phyloP scores from a whole-genome alignment of 2,888 invertebrate species.

The Petrophora chlorosata region DNA sequence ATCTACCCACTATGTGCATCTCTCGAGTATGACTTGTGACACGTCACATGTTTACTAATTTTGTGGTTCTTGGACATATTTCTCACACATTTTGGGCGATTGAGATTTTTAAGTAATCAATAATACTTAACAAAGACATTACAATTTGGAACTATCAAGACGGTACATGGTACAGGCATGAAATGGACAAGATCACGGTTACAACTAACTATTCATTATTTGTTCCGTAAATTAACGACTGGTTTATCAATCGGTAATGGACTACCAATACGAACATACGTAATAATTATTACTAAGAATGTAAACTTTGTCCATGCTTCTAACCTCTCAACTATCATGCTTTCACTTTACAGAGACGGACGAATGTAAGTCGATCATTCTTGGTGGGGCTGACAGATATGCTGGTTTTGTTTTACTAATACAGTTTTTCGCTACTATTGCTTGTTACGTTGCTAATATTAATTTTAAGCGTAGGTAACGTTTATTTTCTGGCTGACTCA shows the following conservation, averaged over 20 bases:
- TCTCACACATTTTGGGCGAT: too few species aligned
- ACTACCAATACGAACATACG: conserved; percentile 8
- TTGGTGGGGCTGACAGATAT: conserved; percentile 62
- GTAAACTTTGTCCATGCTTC: conserved; percentile 48
- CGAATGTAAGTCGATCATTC: conserved; percentile 79
- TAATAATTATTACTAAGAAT: conserved; percentile 8
- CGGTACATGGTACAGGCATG: conserved; percentile 8
- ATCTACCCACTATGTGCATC: too few species aligned
- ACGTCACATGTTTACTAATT: too few species aligned
- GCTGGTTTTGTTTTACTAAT: conserved; percentile 66
- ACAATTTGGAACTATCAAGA: too few species aligned
- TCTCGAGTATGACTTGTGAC: too few species aligned
- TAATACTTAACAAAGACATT: too few species aligned
- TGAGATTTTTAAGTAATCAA: too few species aligned
- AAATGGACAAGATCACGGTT: not conserved
- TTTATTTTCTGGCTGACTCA: not conserved
- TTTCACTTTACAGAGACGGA: conserved; percentile 82
- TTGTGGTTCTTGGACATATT: too few species aligned
- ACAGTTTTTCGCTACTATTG: conserved; percentile 40
- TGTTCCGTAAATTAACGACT: too few species aligned
- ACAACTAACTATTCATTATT: conserved; percentile 6
- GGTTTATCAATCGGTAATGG: too few species aligned
- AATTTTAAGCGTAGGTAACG: not conserved
- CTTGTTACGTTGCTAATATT: conserved; percentile 19
- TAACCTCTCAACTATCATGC: conserved; percentile 78